These are phyloP conservation scores for Dendrolimus houi DNA, from an alignment of 2,888 invertebrate genomes.

Conservation along the genomic window DNA sequence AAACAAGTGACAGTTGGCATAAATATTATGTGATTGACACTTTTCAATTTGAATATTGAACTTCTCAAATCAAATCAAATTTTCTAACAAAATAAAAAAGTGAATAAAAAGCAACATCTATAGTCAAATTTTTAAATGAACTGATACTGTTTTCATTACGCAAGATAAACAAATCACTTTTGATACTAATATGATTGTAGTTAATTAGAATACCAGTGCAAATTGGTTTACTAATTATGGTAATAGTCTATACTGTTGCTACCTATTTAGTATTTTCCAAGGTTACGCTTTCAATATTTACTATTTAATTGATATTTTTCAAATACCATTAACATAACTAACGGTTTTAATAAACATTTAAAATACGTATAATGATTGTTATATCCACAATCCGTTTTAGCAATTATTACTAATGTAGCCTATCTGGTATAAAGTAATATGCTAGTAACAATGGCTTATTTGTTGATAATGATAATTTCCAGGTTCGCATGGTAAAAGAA, in stretches of 20 bases:
- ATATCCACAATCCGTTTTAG: too few relatives aligned
- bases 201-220: not conserved
- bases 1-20: too few relatives aligned
- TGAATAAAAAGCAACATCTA: not conserved
- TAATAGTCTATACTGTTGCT: slow-evolving; percentile 4
- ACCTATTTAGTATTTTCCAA: not conserved
- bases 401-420: too few relatives aligned
- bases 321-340: too few relatives aligned
- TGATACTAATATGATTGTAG: not conserved
- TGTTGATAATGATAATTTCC: not conserved
- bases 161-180: not conserved
- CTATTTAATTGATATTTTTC: not conserved
- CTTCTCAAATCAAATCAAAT: too few relatives aligned
- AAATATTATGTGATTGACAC: too few relatives aligned
- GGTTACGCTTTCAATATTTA: not conserved
- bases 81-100: too few relatives aligned
- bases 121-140: not conserved
- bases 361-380: too few relatives aligned
- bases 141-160: not conserved
- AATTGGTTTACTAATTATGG: slow-evolving; percentile 5
- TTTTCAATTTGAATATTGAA: too few relatives aligned
- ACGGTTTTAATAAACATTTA: too few relatives aligned
- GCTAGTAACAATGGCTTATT: too few relatives aligned
- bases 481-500: slow-evolving; percentile 88
- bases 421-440: too few relatives aligned